These are phyloP conservation scores for Vombatus ursinus DNA, from an alignment of 2,113 vertebrate species.

Conservation along the genomic window DNA sequence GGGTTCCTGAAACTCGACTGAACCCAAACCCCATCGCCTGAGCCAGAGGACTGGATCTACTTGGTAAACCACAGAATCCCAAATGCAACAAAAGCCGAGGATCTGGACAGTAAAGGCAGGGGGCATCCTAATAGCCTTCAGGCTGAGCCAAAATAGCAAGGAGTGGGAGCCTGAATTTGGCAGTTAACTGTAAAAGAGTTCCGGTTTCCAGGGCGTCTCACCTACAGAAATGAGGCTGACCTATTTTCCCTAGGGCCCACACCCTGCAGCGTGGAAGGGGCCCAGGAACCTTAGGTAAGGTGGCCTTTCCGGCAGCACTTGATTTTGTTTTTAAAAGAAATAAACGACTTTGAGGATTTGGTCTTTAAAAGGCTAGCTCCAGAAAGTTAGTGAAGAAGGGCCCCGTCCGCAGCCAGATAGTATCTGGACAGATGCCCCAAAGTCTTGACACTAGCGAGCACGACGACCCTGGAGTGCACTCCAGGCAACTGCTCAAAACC, in stretches of 20 bases:
- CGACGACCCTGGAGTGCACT: background rate
- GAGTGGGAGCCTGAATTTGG: background rate
- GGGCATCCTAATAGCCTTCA: background rate
- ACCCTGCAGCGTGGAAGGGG: background rate
- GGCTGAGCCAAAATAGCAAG: background rate
- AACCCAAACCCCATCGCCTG: background rate
- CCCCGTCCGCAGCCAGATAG: background rate
- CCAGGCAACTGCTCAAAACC: background rate
- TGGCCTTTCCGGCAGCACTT: background rate
- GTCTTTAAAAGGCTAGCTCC: background rate
- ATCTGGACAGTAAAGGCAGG: background rate
- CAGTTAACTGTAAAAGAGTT: background rate
- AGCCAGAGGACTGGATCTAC: background rate
- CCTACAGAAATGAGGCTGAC: background rate
- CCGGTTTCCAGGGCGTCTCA: background rate
- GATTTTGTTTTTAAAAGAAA: background rate
- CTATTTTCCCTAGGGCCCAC: background rate
- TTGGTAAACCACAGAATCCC: background rate
- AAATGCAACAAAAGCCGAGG: background rate
- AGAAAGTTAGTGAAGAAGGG: background rate
- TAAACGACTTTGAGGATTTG: background rate
- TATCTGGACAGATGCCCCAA: background rate
- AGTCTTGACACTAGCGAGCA: background rate
- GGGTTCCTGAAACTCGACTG: background rate
- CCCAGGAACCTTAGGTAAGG: background rate